These are phyloP conservation scores for Psittacus erithacus DNA, from an alignment of 2,113 vertebrate species.

Conservation along the genomic window DNA sequence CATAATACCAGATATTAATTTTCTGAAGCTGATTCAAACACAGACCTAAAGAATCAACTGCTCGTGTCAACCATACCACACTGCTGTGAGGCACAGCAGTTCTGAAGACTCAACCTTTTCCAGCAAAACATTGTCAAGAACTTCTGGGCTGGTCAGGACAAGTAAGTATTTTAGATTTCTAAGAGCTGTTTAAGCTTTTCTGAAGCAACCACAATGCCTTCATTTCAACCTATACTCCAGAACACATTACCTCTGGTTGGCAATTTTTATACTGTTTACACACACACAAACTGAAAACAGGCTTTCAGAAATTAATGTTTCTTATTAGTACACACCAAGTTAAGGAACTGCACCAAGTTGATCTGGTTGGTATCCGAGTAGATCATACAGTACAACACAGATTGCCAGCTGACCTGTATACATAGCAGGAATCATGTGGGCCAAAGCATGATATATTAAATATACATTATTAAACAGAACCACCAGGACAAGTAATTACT, in stretches of 20 bases:
- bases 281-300: background rate
- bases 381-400: background rate
- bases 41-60: background rate
- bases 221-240: background rate
- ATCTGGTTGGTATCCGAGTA: background rate
- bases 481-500: background rate
- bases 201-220: background rate
- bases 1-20: background rate
- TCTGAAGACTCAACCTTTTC: background rate
- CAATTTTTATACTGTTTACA: background rate
- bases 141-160: background rate
- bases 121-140: background rate
- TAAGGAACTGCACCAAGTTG: background rate
- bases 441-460: background rate
- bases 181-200: background rate
- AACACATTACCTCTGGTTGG: background rate
- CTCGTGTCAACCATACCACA: background rate
- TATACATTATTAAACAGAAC: background rate
- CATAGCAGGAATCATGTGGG: background rate
- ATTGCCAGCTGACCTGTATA: background rate
- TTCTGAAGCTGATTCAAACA: background rate
- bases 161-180: background rate
- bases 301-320: background rate
- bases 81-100: background rate
- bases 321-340: background rate